Base-by-base conservation (phyloP, 2,888 invertebrate genomes). In the Chymomyza procnemis region DNA sequence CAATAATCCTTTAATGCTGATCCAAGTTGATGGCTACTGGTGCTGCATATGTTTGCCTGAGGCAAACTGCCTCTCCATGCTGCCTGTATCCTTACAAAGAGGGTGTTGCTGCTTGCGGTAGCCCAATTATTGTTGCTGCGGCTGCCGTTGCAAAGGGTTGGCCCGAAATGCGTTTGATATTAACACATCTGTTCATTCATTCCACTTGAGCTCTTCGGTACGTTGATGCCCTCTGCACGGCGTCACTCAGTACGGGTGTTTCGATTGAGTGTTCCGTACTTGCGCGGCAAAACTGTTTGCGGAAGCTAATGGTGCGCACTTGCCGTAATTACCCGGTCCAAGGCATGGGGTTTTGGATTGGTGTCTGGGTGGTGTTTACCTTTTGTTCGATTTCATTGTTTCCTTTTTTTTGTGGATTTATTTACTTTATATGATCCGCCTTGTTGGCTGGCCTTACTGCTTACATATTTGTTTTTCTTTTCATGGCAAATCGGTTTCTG, bases 1-100 rank as follows among this genome's bases (percentile, higher is more conserved):
- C 88, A 89, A 86, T 90, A 90, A 90, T 90, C 90, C 90, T 90
- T 90, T 90, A 90, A 90, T 89, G 89, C 90, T 87, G 89, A 88
- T 89, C 88, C 85, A 78, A 87, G 84, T 79, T 88, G 89, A 88
- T 84, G 88, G 85, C 76, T 72, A 71, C 54, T 19, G 19, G 47
- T 30, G 47, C 18, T 65, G 64, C 73, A 76, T 76, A 76, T 76
- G 74, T 65, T 74, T 59, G 69, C 74, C 68, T 56, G 61, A 56
- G 71, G 66, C 67, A n/a, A n/a, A n/a, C n/a, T n/a, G 70, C 22
- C 19, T 26, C 6, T 8, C 0, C 19, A 55, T 70, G 9, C 12
- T n/a, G 57, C 70, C 68, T 64, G 52, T 26, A 6, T 26, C 21
- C 54, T 19, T 54, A 26, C 19, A 67, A 69, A 77, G 74, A 76